Evolutionary conservation across 2,113 vertebrate genomes (phyloP), one percentile per base, ranked within the genome.

Genomic region (Gallinago jamesoni): DNA sequence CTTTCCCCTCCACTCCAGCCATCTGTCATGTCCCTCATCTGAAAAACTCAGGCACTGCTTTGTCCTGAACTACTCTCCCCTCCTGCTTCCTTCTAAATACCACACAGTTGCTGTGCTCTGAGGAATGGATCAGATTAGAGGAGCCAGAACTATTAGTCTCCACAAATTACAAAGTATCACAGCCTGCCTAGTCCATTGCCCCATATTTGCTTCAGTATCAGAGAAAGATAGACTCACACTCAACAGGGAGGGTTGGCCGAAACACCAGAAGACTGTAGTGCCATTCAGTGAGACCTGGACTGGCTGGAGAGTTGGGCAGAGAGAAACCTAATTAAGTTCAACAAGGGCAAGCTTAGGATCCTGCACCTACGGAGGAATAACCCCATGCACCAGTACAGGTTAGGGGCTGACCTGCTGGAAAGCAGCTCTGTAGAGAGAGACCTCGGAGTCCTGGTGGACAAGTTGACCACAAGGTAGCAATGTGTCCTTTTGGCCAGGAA

Each of bases 21-120:
- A 0, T 39, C 64, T 15, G 3, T 24, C 52, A 62, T 2, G 1
- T 11, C 27, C 19, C 23, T 52, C 19, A 33, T 69, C 17, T n/a
- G 22, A 69, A 50, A 79, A 94, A 14, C 28, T 67, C 25, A 23
- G 56, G 35, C 21, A 75, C 3, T 0, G 0, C 50, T 67, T 72
- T 55, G 47, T 67, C n/a, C 24, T 39, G 28, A 43, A 39, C 14
- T 33, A 14, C 28, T 60, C 19, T 28, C 18, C 13, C 21, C 24
- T 59, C 20, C 18, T 1, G 0, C 48, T 73, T 66, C 35, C 45
- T 33, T 48, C 60, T 78, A 43, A 69, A 66, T 1, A 8, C 19
- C 33, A 10, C 3, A 11, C 33, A 62, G 31, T 14, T 45, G 57
- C 63, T 79, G 63, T 6, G 2, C 48, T 67, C 37, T 37, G n/a